Conservation (phyloP, 2,113 vertebrate genomes). For the Elaphurus davidianus region DNA sequence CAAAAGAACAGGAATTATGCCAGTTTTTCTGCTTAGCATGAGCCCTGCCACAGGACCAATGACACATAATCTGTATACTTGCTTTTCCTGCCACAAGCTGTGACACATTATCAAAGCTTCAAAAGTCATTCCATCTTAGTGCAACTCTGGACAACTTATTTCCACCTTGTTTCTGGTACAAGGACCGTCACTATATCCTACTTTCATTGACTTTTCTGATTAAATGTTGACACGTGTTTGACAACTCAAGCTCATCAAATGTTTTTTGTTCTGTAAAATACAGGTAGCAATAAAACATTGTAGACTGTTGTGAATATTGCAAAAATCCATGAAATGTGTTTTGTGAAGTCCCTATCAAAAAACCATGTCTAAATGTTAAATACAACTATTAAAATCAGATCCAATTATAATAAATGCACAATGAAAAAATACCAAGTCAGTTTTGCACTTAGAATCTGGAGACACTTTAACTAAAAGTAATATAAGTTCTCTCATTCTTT, state of each 20-base stretch:
- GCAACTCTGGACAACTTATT: slow-evolving; percentile 3
- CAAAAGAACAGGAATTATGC: background rate
- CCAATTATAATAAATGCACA: slow-evolving; percentile 17
- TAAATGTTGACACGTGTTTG: background rate
- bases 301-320: background rate
- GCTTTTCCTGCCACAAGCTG: background rate
- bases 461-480: background rate
- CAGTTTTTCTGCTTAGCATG: background rate
- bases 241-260: background rate
- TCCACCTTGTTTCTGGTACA: slow-evolving; percentile 25
- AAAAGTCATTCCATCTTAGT: slow-evolving; percentile 14
- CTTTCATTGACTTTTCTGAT: slow-evolving; percentile 15
- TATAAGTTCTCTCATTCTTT: background rate
- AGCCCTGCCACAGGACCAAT: background rate
- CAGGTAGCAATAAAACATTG: background rate
- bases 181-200: background rate
- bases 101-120: background rate
- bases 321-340: slow-evolving; percentile 15
- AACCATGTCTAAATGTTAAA: slow-evolving; percentile 5
- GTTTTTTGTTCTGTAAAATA: slow-evolving; percentile 13
- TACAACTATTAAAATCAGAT: slow-evolving; percentile 36
- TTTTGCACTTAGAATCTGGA: slow-evolving; percentile 29
- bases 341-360: background rate
- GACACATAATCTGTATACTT: background rate
- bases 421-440: slow-evolving; percentile 3